Base-by-base conservation (phyloP, 2,888 invertebrate species). In the Gibbula magus region DNA sequence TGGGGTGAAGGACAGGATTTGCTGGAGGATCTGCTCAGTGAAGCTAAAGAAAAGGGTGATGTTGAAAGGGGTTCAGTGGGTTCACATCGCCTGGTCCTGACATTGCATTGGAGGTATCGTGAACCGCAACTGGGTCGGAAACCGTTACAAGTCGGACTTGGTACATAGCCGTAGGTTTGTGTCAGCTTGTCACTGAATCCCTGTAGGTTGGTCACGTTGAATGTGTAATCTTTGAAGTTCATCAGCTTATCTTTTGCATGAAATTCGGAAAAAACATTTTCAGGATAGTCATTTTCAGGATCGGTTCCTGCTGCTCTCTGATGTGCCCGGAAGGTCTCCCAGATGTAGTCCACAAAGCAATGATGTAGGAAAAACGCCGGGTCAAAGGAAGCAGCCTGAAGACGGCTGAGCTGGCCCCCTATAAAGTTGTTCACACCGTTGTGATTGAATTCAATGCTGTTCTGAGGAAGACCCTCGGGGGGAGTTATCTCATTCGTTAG, bases 381-480 rank as follows among this genome's bases (percentile, higher is more conserved):
- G 70, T 90, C 90, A 78, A 84, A 87, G 13, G 89, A 85, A 7
- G 89, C 88, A 0, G 88, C 88, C 70, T 89, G 87, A 39, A 89
- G 84, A 8, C 82, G 80, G 18, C 78, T 84, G 88, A 90, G 88
- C 29, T 87, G 85, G 0, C 90, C 89, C 0, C 90, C 91, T 7
- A 89, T 83, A 82, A 83, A 90, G n/a, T 88, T 74, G 80, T 91
- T 90, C 16, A 88, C 86, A 25, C 86, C 87, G 22, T 86, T 88
- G 45, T 89, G 89, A n/a, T 88, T 86, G 32, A 90, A 86, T 78
- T 91, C 91, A 20, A 91, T 81, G 79, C 88, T 88, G 32, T 84
- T 84, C 54, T 86, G 86, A n/a, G 88, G 83, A 3, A 86, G 84
- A 0, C 85, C 85, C 29, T 84, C 80, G 2, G 87, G 87, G 51